These are phyloP conservation scores for Pipistrellus pipistrellus DNA, from an alignment of 2,797 vertebrate genomes.

Conservation along the genomic window DNA sequence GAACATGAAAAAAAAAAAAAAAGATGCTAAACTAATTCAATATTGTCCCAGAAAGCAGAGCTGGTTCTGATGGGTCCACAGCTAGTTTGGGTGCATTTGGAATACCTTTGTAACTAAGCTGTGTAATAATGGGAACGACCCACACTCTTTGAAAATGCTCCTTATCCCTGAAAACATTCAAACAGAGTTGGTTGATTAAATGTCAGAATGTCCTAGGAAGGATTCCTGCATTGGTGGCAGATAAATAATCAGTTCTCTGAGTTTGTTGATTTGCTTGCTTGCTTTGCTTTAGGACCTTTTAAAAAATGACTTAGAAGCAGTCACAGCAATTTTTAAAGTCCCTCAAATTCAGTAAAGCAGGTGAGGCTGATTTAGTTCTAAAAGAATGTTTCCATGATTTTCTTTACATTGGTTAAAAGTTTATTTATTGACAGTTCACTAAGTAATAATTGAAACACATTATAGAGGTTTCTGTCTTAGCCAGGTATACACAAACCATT, in stretches of 20 bases:
- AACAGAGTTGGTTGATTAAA: neutral
- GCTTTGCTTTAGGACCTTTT: slow-evolving; percentile 5
- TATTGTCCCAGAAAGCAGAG: slow-evolving; percentile 10
- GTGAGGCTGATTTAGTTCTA: slow-evolving; percentile 26
- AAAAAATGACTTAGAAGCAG: neutral
- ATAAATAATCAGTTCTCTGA: neutral
- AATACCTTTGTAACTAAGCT: neutral
- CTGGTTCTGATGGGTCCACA: neutral
- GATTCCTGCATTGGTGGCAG: neutral
- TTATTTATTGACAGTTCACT: slow-evolving; percentile 28
- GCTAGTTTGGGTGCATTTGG: neutral
- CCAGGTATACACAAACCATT: neutral
- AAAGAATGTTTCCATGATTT: slow-evolving; percentile 30
- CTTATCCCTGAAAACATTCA: slow-evolving; percentile 38
- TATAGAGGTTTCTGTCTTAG: slow-evolving; percentile 23
- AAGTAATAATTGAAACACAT: slow-evolving; percentile 17
- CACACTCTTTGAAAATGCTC: neutral
- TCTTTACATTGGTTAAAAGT: slow-evolving; percentile 49
- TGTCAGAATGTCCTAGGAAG: slow-evolving; percentile 46
- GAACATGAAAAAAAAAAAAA: neutral
- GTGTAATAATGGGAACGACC: neutral
- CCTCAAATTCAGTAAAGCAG: slow-evolving; percentile 43
- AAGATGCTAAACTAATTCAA: neutral
- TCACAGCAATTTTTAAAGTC: slow-evolving; percentile 12
- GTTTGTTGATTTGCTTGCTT: slow-evolving; percentile 32